Evolutionary conservation across 2,888 invertebrate genomes (phyloP).

Genomic region (Marronus borbonicus): DNA sequence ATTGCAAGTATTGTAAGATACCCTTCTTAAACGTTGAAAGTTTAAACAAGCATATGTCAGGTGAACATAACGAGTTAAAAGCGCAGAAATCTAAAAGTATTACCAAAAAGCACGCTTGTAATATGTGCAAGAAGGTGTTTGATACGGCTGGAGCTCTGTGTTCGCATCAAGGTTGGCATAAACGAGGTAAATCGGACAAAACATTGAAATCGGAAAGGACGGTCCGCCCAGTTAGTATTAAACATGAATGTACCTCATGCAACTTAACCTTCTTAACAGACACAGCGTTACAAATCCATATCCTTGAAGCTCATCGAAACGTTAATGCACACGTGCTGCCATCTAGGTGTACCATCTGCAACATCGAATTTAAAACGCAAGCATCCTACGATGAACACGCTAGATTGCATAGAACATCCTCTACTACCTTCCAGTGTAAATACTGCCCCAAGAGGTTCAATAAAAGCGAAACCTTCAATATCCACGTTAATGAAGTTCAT

Average conservation of each 20-base stretch:
- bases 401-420: slow-evolving; percentile 70
- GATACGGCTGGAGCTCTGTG: slow-evolving; percentile 75
- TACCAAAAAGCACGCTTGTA: slow-evolving; percentile 71
- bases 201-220: slow-evolving; percentile 14
- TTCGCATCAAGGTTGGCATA: slow-evolving; percentile 77
- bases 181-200: slow-evolving; percentile 71
- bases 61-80: slow-evolving; percentile 61
- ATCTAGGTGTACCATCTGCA: slow-evolving; percentile 74
- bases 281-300: slow-evolving; percentile 67
- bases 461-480: slow-evolving; percentile 76
- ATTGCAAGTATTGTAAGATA: slow-evolving; percentile 66
- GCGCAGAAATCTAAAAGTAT: slow-evolving; percentile 53
- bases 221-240: slow-evolving; percentile 7
- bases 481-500: slow-evolving; percentile 77
- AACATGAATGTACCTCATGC: slow-evolving; percentile 64
- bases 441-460: slow-evolving; percentile 78
- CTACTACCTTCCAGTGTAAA: slow-evolving; percentile 70
- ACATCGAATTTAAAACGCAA: slow-evolving; percentile 75
- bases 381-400: slow-evolving; percentile 76
- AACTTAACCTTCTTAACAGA: slow-evolving; percentile 63
- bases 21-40: slow-evolving; percentile 60
- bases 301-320: slow-evolving; percentile 66
- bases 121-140: slow-evolving; percentile 77
- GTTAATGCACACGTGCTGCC: slow-evolving; percentile 64
- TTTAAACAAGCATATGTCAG: slow-evolving; percentile 65